Percentiles rank a stretch among this genome's conserved stretches.
Conservation (phyloP, 2,888 invertebrate species). For the Diarsia mendica region DNA sequence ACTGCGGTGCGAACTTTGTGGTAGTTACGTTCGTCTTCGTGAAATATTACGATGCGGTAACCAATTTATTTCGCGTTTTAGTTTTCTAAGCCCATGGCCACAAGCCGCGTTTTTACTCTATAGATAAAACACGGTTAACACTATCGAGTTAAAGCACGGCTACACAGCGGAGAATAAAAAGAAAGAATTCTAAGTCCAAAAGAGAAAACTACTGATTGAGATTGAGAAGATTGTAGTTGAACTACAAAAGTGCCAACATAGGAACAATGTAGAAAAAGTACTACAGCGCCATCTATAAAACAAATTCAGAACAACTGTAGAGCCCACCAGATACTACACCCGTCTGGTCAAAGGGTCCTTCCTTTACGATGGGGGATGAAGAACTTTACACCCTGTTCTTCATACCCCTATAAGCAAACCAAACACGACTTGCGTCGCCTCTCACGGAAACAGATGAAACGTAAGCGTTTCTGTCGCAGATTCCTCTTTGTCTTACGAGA, state of each 20-base stretch:
- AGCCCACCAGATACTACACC: too few species aligned
- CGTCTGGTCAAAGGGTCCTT: too few species aligned
- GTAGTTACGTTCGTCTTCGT: slow-evolving; percentile 23
- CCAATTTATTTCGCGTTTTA: slow-evolving; percentile 1
- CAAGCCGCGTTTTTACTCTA: not conserved
- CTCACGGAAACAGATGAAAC: not conserved
- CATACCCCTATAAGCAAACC: not conserved
- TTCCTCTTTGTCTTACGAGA: too few species aligned
- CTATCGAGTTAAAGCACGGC: too few species aligned
- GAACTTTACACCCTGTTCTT: not conserved
- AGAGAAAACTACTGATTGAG: too few species aligned
- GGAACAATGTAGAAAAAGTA: too few species aligned
- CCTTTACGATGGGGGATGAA: too few species aligned
- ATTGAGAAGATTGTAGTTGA: not conserved
- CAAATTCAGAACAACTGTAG: too few species aligned
- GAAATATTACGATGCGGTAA: slow-evolving; percentile 26
- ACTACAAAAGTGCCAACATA: too few species aligned
- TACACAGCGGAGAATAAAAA: too few species aligned
- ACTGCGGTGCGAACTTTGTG: slow-evolving; percentile 8
- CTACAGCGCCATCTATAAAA: not conserved
- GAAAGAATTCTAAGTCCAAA: too few species aligned
- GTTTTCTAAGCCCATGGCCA: not conserved
- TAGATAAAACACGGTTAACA: too few species aligned
- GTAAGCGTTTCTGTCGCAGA: not conserved
- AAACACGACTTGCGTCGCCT: not conserved